Evolutionary conservation across 2,797 vertebrate species (phyloP).

Genomic region (Todus mexicanus): DNA sequence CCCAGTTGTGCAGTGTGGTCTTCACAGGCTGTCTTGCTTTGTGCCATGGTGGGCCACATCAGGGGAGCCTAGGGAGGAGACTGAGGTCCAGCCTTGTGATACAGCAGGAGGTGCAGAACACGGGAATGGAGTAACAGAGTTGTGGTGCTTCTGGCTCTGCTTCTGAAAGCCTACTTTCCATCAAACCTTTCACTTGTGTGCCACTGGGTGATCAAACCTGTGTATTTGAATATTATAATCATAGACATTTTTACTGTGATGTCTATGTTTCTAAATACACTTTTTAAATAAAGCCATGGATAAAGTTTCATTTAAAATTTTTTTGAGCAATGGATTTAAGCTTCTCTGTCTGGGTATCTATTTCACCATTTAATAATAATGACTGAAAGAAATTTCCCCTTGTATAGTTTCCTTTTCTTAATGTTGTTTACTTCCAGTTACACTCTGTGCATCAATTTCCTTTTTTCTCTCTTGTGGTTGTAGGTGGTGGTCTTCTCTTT

Average conservation of each 20-base stretch:
- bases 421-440: neutral
- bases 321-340: neutral
- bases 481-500: neutral
- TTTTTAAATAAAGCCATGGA: neutral
- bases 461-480: neutral
- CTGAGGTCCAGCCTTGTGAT: neutral
- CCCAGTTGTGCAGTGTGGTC: neutral
- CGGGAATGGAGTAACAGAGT: neutral
- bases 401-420: neutral
- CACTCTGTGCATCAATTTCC: neutral
- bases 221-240: neutral
- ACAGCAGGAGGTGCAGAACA: neutral
- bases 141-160: neutral
- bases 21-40: neutral
- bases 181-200: neutral
- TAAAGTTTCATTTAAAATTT: neutral
- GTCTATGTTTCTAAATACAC: neutral
- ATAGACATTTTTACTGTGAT: neutral
- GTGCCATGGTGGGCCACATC: rapidly evolving
- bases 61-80: neutral
- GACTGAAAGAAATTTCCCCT: neutral
- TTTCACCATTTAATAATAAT: neutral
- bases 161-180: neutral
- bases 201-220: neutral
- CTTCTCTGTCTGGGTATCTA: neutral